Evolutionary conservation across 1,140 invertebrate genomes (phyloP).

Genomic region (Argopecten irradians): DNA sequence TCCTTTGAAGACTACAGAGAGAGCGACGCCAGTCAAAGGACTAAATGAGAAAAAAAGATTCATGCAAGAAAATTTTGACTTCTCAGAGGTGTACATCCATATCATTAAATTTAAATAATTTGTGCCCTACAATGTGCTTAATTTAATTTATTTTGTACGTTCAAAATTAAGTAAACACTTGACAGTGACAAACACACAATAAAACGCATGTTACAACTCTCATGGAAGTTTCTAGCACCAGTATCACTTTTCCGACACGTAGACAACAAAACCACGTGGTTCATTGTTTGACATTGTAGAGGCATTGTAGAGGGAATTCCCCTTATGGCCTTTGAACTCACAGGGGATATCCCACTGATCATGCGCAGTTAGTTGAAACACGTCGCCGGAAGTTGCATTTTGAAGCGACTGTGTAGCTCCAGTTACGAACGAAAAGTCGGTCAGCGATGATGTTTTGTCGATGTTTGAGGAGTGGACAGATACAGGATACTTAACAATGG

Average conservation of each 20-base stretch:
- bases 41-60: no score
- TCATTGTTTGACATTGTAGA: neutral
- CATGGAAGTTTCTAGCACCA: neutral
- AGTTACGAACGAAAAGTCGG: conserved; percentile 19
- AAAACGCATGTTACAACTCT: neutral
- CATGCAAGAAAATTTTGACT: no score
- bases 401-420: neutral
- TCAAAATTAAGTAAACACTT: no score
- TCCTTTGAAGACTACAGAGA: no score
- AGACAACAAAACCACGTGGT: neutral
- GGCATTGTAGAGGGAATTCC: neutral
- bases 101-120: no score
- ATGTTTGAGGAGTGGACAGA: conserved; percentile 1
- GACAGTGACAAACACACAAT: no score
- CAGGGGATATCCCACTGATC: neutral
- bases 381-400: conserved; percentile 14
- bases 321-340: neutral
- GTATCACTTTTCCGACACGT: neutral
- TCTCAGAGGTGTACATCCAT: no score
- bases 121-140: no score
- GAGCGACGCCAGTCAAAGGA: no score
- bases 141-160: no score
- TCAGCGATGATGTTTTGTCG: conserved; percentile 21
- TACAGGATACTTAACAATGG: neutral
- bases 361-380: neutral